Evolutionary conservation across 2,797 vertebrate genomes (phyloP).

Genomic region (Propithecus perrieri): DNA sequence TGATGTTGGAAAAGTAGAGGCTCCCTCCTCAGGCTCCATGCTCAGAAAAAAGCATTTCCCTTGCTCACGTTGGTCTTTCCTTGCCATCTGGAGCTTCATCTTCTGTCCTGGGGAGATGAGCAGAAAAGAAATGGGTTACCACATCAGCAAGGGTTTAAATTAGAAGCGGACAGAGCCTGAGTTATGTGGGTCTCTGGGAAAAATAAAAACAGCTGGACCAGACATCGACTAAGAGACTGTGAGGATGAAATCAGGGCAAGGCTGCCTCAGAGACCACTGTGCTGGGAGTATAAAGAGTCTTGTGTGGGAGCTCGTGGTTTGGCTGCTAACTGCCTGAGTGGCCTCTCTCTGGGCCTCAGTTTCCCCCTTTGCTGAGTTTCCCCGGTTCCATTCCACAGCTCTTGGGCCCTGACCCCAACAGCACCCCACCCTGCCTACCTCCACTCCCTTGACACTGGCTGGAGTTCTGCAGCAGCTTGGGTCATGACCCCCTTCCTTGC

Average conservation of each 20-base stretch:
- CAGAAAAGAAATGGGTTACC: neutral
- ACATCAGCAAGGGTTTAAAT: slow-evolving; percentile 6
- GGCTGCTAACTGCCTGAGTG: neutral
- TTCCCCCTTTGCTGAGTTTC: neutral
- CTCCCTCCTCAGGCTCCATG: neutral
- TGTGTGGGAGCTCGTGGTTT: neutral
- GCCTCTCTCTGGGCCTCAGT: neutral
- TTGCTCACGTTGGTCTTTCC: neutral
- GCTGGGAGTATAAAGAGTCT: neutral
- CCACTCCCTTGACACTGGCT: neutral
- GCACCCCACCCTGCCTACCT: neutral
- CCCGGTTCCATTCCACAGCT: neutral
- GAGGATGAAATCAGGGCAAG: neutral
- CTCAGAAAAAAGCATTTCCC: neutral
- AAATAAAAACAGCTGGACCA: neutral
- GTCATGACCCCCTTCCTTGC: slow-evolving; percentile 40
- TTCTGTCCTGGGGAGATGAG: neutral
- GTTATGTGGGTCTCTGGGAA: slow-evolving; percentile 21
- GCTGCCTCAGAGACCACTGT: rapidly evolving
- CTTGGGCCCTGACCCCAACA: neutral
- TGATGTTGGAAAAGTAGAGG: neutral
- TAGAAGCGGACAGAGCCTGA: neutral
- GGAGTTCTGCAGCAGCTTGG: neutral
- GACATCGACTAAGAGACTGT: neutral
- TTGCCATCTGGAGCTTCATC: slow-evolving; percentile 1